Evolutionary conservation across 2,888 invertebrate genomes (phyloP).

Genomic region (Corbicula japonica): DNA sequence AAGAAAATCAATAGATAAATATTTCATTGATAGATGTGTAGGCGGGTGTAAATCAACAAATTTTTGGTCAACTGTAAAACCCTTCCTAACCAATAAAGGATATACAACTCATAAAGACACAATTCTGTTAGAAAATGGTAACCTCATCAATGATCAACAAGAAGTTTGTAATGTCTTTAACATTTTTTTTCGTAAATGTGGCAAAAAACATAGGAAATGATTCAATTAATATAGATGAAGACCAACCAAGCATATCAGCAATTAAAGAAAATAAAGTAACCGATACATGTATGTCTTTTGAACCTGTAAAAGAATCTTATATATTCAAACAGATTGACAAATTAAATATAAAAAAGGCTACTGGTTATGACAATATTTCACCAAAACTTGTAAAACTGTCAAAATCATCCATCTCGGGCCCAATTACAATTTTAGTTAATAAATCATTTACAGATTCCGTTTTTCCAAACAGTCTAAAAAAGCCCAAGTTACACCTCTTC

Average conservation of each 20-base stretch:
- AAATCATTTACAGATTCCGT: too few relatives aligned
- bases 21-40: conserved; percentile 38
- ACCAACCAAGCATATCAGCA: conserved; percentile 7
- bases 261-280: conserved; percentile 5
- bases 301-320: not conserved
- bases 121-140: conserved; percentile 3
- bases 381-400: conserved; percentile 1
- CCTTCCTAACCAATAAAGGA: conserved; percentile 41
- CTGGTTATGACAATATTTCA: too few relatives aligned
- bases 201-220: conserved; percentile 4
- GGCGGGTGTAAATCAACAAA: conserved; percentile 29
- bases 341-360: too few relatives aligned
- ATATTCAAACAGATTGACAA: too few relatives aligned
- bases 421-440: too few relatives aligned
- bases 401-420: too few relatives aligned
- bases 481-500: conserved; percentile 1
- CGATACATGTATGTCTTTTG: not conserved
- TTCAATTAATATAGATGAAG: conserved; percentile 12
- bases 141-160: not conserved
- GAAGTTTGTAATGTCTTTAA: not conserved
- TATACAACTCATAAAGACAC: too few relatives aligned
- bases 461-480: not conserved
- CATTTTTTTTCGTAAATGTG: not conserved
- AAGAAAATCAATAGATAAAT: conserved; percentile 30
- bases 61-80: conserved; percentile 41